A percentile compares a stretch with the other conserved stretches of the same genome.
phyloP scores from a whole-genome alignment of 2,797 vertebrate species.

The Pangasius krempfi region DNA sequence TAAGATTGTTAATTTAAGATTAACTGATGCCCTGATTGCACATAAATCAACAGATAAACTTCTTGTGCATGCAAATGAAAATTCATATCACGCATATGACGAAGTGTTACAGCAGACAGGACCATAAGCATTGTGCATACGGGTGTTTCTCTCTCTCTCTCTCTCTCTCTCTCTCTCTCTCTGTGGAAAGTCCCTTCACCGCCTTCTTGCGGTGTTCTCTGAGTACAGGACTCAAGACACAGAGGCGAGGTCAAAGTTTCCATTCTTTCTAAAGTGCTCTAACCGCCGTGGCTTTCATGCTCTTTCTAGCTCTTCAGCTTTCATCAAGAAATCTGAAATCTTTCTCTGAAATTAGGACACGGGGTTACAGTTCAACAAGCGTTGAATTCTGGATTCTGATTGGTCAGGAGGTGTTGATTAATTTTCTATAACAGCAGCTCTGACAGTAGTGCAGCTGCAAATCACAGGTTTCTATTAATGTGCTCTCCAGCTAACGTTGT shows the following conservation, averaged over 20 bases:
- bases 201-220: slow-evolving; percentile 38
- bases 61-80: not conserved
- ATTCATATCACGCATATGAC: not conserved
- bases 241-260: slow-evolving; percentile 40
- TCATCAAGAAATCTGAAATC: not conserved
- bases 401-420: not conserved
- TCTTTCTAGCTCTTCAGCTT: not conserved
- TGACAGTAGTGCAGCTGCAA: not conserved
- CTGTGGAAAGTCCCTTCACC: slow-evolving; percentile 42
- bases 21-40: not conserved
- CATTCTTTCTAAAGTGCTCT: slow-evolving; percentile 19
- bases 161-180: not conserved
- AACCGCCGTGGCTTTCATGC: not conserved
- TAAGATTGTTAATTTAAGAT: too few relatives aligned
- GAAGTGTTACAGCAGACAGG: not conserved
- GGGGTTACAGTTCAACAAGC: not conserved
- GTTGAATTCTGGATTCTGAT: not conserved
- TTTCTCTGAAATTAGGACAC: not conserved
- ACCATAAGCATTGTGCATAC: not conserved
- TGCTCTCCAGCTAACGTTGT: not conserved
- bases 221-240: slow-evolving; percentile 3
- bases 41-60: not conserved
- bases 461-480: not conserved
- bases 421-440: not conserved
- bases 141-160: not conserved